A percentile compares a stretch with the other conserved stretches of the same genome.
phyloP scores from a whole-genome alignment of 2,113 vertebrate genomes.

The Puffinus mauretanicus region DNA sequence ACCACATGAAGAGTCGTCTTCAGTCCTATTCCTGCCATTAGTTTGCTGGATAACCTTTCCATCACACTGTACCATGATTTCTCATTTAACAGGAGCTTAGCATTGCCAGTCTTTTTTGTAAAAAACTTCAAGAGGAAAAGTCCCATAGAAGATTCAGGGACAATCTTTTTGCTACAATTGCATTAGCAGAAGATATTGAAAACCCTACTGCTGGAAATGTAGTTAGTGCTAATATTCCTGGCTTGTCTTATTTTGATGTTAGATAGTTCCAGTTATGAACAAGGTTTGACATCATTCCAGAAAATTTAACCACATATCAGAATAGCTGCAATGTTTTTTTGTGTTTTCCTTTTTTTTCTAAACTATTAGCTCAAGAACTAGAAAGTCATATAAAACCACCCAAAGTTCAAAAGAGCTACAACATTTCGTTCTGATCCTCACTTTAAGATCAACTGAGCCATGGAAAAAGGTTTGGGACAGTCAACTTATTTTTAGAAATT shows the following conservation, averaged over 20 bases:
- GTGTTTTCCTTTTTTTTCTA: neutral
- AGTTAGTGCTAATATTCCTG: neutral
- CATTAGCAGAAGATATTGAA: neutral
- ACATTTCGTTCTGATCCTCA: neutral
- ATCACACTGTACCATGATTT: neutral
- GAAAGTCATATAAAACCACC: neutral
- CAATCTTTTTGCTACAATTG: neutral
- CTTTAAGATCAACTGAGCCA: neutral
- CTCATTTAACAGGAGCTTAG: neutral
- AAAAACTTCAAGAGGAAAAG: neutral
- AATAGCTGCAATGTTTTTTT: neutral
- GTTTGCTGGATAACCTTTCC: neutral
- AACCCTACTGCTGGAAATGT: neutral
- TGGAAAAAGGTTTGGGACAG: neutral
- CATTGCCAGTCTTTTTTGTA: neutral
- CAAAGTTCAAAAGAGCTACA: neutral
- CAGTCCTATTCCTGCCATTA: neutral
- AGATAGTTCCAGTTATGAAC: neutral
- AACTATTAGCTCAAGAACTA: neutral
- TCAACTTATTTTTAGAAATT: neutral
- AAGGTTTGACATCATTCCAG: neutral
- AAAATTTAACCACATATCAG: neutral
- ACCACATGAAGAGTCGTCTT: rapidly evolving
- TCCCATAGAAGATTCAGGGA: neutral
- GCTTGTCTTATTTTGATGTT: neutral